Percentiles rank a stretch among this genome's conserved stretches.
phyloP scores from a whole-genome alignment of 2,888 invertebrate species.

The Syrphus vitripennis region DNA sequence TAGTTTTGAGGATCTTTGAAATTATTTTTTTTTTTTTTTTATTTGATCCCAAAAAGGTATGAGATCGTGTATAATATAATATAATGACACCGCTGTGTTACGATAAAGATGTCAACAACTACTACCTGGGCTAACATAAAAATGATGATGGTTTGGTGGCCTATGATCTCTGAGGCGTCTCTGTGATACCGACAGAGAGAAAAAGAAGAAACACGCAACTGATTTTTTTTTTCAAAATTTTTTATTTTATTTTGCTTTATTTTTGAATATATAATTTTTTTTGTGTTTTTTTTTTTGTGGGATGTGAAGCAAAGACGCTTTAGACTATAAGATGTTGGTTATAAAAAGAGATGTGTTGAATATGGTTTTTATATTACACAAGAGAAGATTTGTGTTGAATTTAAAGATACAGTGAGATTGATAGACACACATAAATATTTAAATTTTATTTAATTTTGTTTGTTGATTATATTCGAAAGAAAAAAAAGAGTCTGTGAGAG shows the following conservation, averaged over 20 bases:
- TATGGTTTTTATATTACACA: slow-evolving; percentile 27
- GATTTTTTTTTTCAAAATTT: slow-evolving; percentile 33
- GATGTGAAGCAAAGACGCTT: slow-evolving; percentile 33
- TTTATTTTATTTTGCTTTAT: slow-evolving; percentile 17
- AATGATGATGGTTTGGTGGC: slow-evolving; percentile 56
- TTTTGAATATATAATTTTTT: slow-evolving; percentile 10
- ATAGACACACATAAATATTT: slow-evolving; percentile 42
- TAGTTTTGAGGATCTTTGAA: slow-evolving; percentile 21
- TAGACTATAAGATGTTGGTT: slow-evolving; percentile 36
- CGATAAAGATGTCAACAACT: slow-evolving; percentile 64
- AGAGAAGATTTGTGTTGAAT: slow-evolving; percentile 46
- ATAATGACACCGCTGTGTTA: slow-evolving; percentile 59
- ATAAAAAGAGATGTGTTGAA: slow-evolving; percentile 26
- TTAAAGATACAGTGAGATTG: slow-evolving; percentile 28
- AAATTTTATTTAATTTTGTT: slow-evolving; percentile 43
- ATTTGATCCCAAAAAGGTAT: slow-evolving; percentile 14
- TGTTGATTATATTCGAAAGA: not conserved
- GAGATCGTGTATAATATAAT: slow-evolving; percentile 36
- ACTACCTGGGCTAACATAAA: slow-evolving; percentile 61
- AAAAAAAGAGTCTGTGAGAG: not conserved
- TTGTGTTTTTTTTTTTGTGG: slow-evolving; percentile 33
- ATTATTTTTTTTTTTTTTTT: not conserved
- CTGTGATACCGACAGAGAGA: slow-evolving; percentile 5
- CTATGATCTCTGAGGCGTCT: slow-evolving; percentile 49
- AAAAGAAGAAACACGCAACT: slow-evolving; percentile 50